Percentiles rank a stretch among this genome's conserved stretches.
These are phyloP conservation scores for Xestia xanthographa DNA, from an alignment of 2,888 invertebrate species.

Conservation along the genomic window DNA sequence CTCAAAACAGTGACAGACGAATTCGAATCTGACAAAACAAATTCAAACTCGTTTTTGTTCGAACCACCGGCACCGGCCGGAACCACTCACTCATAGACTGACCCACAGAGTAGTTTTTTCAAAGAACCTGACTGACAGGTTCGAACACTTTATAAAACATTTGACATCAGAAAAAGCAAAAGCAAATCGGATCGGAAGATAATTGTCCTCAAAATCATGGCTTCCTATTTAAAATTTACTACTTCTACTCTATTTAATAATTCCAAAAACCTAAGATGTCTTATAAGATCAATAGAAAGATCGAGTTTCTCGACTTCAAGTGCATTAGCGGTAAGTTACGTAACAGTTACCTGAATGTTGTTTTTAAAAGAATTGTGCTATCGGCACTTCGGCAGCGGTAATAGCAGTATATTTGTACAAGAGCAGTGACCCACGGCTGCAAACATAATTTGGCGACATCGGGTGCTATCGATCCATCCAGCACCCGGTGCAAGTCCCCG, in stretches of 20 bases:
- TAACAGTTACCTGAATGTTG: conserved; percentile 72
- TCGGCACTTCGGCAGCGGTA: neutral
- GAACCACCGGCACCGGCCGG: neutral
- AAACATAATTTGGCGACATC: neutral
- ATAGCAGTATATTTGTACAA: neutral
- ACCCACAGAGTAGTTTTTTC: no score
- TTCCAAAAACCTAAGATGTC: conserved; percentile 80
- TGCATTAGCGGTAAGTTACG: conserved; percentile 88
- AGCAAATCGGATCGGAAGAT: no score
- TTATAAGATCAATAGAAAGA: conserved; percentile 79
- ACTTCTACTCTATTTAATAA: conserved; percentile 77
- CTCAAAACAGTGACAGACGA: no score
- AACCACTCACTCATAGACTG: no score
- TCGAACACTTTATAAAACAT: conserved; percentile 35
- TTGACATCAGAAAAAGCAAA: conserved; percentile 23
- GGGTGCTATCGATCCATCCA: neutral
- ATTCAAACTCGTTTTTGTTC: neutral
- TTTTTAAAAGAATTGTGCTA: neutral
- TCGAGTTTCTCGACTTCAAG: conserved; percentile 82
- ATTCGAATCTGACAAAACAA: no score
- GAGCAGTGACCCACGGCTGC: neutral
- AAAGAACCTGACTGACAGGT: neutral
- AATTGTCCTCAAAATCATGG: conserved; percentile 75
- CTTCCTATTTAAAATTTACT: conserved; percentile 82
- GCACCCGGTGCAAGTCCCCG: neutral